phyloP scores from a whole-genome alignment of 2,113 vertebrate genomes.

The Dromas ardeola region DNA sequence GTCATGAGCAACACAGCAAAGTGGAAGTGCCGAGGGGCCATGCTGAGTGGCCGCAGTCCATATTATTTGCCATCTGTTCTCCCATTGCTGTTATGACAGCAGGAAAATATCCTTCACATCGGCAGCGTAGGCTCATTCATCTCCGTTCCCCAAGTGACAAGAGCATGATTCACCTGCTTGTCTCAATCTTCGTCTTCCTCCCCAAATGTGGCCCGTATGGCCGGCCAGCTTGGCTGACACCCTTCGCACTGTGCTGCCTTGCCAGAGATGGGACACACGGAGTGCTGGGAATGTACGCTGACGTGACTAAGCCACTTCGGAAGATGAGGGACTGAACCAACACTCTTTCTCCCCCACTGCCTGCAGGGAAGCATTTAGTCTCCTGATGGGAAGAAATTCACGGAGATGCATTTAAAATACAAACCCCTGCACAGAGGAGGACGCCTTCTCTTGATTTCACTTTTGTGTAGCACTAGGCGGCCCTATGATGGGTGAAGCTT shows the following conservation, averaged over 20 bases:
- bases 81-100: background rate
- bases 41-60: background rate
- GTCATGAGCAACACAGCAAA: background rate
- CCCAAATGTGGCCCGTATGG: background rate
- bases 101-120: background rate
- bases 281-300: background rate
- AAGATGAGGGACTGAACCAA: background rate
- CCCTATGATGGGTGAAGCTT: fast-evolving
- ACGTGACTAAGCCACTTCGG: background rate
- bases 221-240: background rate
- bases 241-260: background rate
- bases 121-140: background rate
- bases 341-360: background rate
- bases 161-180: background rate
- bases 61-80: background rate
- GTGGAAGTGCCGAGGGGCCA: background rate
- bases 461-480: background rate
- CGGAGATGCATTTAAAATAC: background rate
- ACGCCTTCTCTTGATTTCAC: background rate
- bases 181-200: background rate
- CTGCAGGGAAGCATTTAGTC: fast-evolving
- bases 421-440: background rate
- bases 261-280: background rate
- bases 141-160: background rate
- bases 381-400: background rate